Percentiles rank a stretch among this genome's conserved stretches.
These are phyloP conservation scores for Montipora capricornis DNA, from an alignment of 64 coral and sea anemone genomes.

Conservation along the genomic window DNA sequence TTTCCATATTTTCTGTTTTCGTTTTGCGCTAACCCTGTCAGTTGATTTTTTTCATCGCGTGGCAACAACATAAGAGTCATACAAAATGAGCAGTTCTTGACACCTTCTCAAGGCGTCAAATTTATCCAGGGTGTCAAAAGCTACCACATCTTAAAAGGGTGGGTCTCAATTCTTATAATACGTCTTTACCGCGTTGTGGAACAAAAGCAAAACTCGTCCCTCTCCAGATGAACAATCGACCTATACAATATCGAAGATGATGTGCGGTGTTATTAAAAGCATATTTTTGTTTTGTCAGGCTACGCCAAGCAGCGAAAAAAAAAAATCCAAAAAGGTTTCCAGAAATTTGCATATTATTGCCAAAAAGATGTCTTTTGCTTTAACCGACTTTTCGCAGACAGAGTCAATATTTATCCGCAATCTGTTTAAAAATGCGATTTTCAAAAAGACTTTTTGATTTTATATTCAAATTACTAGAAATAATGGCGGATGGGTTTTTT, in stretches of 20 bases:
- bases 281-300: neutral
- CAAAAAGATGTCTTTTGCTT: neutral
- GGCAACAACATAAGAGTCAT: too few relatives aligned
- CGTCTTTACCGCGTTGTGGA: too few relatives aligned
- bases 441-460: neutral
- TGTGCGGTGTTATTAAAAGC: neutral
- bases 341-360: constrained; percentile 41
- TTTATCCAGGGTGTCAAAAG: too few relatives aligned
- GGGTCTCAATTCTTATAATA: too few relatives aligned
- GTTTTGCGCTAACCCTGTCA: too few relatives aligned
- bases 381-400: neutral
- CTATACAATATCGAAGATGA: neutral
- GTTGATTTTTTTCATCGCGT: too few relatives aligned
- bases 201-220: too few relatives aligned
- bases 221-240: neutral
- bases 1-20: too few relatives aligned
- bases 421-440: constrained; percentile 56
- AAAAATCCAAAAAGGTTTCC: neutral
- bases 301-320: neutral
- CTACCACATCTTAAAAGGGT: too few relatives aligned
- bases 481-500: neutral
- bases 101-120: too few relatives aligned
- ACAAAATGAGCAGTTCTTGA: too few relatives aligned
- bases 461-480: neutral
- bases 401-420: constrained; percentile 20